phyloP scores from a whole-genome alignment of 1,140 invertebrate genomes.

The Aphis gossypii region DNA sequence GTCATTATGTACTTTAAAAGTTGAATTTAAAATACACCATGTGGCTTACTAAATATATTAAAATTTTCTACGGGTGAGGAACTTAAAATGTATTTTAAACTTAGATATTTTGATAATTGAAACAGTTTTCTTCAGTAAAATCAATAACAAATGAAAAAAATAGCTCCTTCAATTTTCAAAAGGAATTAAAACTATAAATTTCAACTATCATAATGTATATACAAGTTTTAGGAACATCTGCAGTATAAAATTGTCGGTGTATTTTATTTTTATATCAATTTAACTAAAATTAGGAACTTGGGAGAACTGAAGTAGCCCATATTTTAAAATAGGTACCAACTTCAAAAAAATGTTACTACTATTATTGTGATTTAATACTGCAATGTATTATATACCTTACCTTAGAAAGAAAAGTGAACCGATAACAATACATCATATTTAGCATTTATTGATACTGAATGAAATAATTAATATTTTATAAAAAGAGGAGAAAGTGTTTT shows the following conservation, averaged over 20 bases:
- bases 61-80: neutral
- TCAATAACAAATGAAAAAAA: neutral
- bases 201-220: neutral
- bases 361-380: neutral
- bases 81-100: neutral
- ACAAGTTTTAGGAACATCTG: neutral
- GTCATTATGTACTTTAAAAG: neutral
- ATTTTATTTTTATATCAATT: too few relatives aligned
- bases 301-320: neutral
- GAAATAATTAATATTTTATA: neutral
- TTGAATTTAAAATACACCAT: neutral
- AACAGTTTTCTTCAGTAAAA: neutral
- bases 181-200: neutral
- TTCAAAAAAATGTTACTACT: neutral
- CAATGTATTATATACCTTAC: neutral
- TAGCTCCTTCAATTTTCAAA: too few relatives aligned
- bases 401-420: fast-evolving
- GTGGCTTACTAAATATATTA: neutral
- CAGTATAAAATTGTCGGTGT: neutral
- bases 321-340: neutral
- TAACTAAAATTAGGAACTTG: too few relatives aligned
- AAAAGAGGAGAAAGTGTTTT: neutral
- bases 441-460: neutral
- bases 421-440: neutral
- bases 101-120: neutral